phyloP scores from a whole-genome alignment of 2,888 invertebrate species.

The Polietes domitor region DNA sequence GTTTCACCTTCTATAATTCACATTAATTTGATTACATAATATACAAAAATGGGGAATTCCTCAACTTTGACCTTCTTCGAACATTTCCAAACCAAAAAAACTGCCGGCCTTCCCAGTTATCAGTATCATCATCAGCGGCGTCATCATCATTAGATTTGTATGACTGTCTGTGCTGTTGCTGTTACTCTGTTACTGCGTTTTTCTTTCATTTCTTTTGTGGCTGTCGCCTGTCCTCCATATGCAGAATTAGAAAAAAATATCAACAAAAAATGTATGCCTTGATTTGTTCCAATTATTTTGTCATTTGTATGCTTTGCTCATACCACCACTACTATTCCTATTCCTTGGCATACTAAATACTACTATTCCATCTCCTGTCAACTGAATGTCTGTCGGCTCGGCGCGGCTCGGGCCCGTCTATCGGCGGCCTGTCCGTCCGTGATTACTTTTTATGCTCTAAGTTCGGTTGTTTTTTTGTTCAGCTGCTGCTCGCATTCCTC shows the following conservation, averaged over 20 bases:
- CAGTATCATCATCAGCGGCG: background rate
- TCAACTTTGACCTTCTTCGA: conserved; percentile 42
- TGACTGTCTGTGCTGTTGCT: background rate
- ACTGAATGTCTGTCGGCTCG: no score
- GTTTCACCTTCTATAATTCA: no score
- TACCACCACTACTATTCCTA: background rate
- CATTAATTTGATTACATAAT: no score
- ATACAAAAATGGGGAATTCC: no score
- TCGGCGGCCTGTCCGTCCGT: background rate
- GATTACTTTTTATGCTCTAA: conserved; percentile 17
- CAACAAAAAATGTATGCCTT: conserved; percentile 46
- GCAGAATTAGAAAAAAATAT: background rate
- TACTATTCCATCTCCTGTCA: background rate
- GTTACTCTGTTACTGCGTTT: background rate
- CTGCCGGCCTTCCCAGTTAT: background rate
- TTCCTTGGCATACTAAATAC: conserved; percentile 6
- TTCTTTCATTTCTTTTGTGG: no score
- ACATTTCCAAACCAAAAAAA: conserved; percentile 27
- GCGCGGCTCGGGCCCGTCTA: no score
- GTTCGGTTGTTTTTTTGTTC: conserved; percentile 11
- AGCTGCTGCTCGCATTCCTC: background rate
- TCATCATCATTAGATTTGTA: conserved; percentile 61
- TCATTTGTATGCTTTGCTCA: conserved; percentile 48
- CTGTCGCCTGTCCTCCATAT: background rate
- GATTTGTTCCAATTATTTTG: conserved; percentile 67